Evolutionary conservation across 53 echinoderm and acorn worm species (phyloP).

Genomic region (Paelopatides confundens): DNA sequence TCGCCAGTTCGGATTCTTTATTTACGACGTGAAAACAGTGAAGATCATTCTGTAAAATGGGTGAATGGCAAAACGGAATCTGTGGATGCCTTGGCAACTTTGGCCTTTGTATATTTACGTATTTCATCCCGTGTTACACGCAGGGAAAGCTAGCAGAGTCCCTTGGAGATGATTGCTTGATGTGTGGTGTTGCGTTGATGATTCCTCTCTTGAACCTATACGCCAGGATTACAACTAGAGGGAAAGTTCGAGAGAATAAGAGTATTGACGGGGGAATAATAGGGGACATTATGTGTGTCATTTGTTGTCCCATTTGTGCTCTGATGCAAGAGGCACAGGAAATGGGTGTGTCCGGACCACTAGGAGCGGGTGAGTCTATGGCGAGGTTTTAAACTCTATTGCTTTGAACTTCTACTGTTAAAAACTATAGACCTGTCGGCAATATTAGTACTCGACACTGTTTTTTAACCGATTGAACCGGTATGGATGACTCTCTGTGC

Average conservation of each 20-base stretch:
- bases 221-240: conserved; percentile 85
- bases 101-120: conserved; percentile 95
- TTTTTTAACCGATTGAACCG: not conserved
- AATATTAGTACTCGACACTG: not conserved
- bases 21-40: too few species aligned
- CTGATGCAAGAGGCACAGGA: conserved; percentile 89
- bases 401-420: too few species aligned
- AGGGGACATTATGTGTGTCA: conserved; percentile 82
- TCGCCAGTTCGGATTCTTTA: too few species aligned
- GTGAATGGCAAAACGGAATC: conserved; percentile 94
- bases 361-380: conserved; percentile 92
- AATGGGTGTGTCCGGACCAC: conserved; percentile 90
- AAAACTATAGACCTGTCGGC: not conserved
- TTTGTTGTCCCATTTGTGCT: conserved; percentile 92
- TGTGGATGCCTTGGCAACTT: conserved; percentile 97
- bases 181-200: conserved; percentile 86
- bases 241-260: conserved; percentile 94
- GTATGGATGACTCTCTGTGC: too few species aligned
- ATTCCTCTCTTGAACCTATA: conserved; percentile 93
- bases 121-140: conserved; percentile 91
- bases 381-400: conserved; percentile 76
- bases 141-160: conserved; percentile 96
- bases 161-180: conserved; percentile 94
- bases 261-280: conserved; percentile 92
- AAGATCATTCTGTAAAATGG: conserved; percentile 69